Evolutionary conservation across 1,140 invertebrate species (phyloP).

Genomic region (Solenopsis fugax): DNA sequence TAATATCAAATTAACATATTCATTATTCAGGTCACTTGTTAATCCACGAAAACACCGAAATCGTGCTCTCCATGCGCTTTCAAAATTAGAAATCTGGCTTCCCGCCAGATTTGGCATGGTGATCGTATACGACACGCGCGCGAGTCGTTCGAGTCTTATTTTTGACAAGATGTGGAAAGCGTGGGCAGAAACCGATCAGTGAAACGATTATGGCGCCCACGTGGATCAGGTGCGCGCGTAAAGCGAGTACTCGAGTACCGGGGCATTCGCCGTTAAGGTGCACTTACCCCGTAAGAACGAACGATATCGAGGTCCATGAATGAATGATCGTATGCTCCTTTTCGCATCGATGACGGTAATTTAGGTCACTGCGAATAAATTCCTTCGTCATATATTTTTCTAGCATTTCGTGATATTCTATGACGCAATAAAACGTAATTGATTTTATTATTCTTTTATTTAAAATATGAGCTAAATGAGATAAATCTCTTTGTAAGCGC

Average conservation of each 20-base stretch:
- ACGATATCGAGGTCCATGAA: constrained; percentile 4
- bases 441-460: neutral
- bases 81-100: constrained; percentile 59
- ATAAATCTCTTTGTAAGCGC: constrained; percentile 27
- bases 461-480: neutral
- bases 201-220: constrained; percentile 51
- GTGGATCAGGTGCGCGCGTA: constrained; percentile 50
- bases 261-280: constrained; percentile 1
- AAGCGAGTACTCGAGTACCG: constrained; percentile 24
- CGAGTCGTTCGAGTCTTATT: constrained; percentile 44
- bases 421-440: neutral
- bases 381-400: neutral
- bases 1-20: neutral
- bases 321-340: neutral
- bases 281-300: neutral
- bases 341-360: neutral
- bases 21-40: constrained; percentile 30
- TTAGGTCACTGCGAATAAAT: neutral
- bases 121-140: neutral
- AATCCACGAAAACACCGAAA: neutral
- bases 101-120: constrained; percentile 23
- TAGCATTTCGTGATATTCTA: neutral
- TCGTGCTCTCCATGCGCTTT: neutral
- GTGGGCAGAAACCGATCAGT: constrained; percentile 35
- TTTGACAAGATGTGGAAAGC: constrained; percentile 29